A percentile compares a stretch with the other conserved stretches of the same genome.
These are phyloP conservation scores for Pantelozetes paolii DNA, from an alignment of 2,888 invertebrate genomes.

Conservation along the genomic window DNA sequence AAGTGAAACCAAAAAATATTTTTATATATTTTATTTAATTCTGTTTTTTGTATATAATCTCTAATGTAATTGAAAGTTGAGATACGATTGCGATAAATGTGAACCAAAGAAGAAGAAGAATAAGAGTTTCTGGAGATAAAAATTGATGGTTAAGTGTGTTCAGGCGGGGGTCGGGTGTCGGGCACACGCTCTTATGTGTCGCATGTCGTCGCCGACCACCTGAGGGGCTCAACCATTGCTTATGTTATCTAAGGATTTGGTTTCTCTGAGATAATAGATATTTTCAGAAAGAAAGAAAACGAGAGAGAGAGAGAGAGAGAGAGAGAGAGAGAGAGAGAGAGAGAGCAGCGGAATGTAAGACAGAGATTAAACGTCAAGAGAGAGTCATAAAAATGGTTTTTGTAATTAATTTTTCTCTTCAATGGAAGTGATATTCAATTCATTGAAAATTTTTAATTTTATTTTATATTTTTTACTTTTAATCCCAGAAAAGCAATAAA, in stretches of 20 bases:
- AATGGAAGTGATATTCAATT: neutral
- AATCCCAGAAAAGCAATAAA: too few relatives aligned
- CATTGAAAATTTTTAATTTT: too few relatives aligned
- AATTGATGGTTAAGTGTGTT: neutral
- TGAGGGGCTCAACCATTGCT: neutral
- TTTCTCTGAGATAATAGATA: neutral
- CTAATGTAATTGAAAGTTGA: slow-evolving; percentile 12
- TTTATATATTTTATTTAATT: neutral
- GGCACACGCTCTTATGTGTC: slow-evolving; percentile 8
- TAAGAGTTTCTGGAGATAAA: neutral
- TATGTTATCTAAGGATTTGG: neutral
- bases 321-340: too few relatives aligned
- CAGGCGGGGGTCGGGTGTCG: slow-evolving; percentile 5
- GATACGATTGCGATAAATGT: neutral
- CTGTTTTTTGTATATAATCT: neutral
- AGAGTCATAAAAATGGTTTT: neutral
- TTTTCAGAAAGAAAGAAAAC: too few relatives aligned
- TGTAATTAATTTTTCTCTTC: neutral
- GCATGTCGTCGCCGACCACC: slow-evolving; percentile 31
- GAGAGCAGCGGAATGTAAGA: too few relatives aligned
- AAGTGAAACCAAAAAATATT: neutral
- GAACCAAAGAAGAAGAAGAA: neutral
- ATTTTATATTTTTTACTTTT: too few relatives aligned
- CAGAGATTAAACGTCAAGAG: neutral
- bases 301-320: too few relatives aligned